A percentile compares a stretch with the other conserved stretches of the same genome.
phyloP scores from a whole-genome alignment of 2,797 vertebrate species.

The Hippopotamyrus pictus region DNA sequence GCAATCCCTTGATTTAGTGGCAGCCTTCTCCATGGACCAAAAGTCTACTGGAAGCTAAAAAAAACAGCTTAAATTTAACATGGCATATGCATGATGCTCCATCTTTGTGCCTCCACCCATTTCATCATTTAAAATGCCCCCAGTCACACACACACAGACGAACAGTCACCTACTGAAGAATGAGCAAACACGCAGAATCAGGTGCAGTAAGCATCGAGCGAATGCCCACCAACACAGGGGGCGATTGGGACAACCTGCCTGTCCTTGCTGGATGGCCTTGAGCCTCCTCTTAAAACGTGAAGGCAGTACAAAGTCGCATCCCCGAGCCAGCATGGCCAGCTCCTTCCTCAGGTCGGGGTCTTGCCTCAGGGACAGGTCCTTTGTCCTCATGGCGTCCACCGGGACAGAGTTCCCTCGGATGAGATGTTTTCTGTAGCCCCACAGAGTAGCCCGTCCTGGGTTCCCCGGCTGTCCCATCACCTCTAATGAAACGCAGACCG shows the following conservation, averaged over 20 bases:
- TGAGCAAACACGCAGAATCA: background rate
- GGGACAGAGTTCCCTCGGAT: slow-evolving; percentile 47
- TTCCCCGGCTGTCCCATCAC: background rate
- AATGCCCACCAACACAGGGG: background rate
- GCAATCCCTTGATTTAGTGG: background rate
- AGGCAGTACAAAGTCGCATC: slow-evolving; percentile 95
- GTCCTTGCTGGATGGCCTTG: slow-evolving; percentile 90
- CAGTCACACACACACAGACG: background rate
- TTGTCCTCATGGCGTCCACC: slow-evolving; percentile 80
- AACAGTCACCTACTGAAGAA: background rate
- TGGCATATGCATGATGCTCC: background rate
- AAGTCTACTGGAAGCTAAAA: background rate
- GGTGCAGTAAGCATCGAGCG: background rate
- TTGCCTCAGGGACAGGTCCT: slow-evolving; percentile 85
- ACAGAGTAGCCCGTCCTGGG: background rate
- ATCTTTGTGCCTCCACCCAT: background rate
- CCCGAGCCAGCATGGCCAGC: slow-evolving; percentile 85
- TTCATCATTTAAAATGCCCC: background rate
- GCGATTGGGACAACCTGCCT: slow-evolving; percentile 66
- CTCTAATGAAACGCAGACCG: background rate
- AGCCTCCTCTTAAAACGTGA: slow-evolving; percentile 96
- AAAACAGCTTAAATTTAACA: background rate
- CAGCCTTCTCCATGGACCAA: background rate
- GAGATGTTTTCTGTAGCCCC: slow-evolving; percentile 22
- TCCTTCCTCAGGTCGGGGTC: slow-evolving; percentile 94